Base-by-base conservation (phyloP, 2,888 invertebrate genomes). In the Trichopoda pennipes region DNA sequence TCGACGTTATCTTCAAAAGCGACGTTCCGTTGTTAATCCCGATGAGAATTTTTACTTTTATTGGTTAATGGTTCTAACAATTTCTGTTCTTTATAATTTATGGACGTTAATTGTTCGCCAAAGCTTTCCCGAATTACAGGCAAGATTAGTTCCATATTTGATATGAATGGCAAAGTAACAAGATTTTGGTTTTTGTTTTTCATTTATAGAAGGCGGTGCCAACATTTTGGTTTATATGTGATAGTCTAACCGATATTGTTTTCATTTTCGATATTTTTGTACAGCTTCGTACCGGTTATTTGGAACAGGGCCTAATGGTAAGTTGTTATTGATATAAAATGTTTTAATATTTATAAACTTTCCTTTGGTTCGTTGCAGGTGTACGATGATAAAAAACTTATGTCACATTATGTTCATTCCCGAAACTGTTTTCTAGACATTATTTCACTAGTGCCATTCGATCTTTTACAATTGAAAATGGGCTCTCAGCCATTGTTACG, bases 31-130 rank as follows among this genome's bases (percentile, higher is more conserved):
- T 69, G 96, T 98, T 86, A 98, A 98, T 92, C 98, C 98, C 0
- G 98, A 98, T 92, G 97, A 97, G 88, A 97, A 97, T 91, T 96
- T 97, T 92, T 97, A 97, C 93, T 98, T 98, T 92, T 96, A 97
- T 91, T 98, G 98, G 98, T 92, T 98, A 86, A 95, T 97, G 93
- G 91, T 97, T 84, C 93, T 98, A 86, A 97, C 98, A 61, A 91
- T 95, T 85, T 97, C 97, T 90, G 96, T 98, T 86, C 93, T 98
- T 80, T 98, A 98, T 92, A 98, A 98, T 92, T 93, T 98, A 85
- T 98, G 98, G 98, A 96, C 98, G 38, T 93, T 97, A 84, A 98
- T 98, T 87, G 98, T 98, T 56, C 93, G 98, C 72, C 97, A 98
- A 91, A 98, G 98, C 90, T 96, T 98, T 91, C 97, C 97, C 23